Conservation (phyloP, 2,888 invertebrate genomes). For the Ecliptopera silaceata region DNA sequence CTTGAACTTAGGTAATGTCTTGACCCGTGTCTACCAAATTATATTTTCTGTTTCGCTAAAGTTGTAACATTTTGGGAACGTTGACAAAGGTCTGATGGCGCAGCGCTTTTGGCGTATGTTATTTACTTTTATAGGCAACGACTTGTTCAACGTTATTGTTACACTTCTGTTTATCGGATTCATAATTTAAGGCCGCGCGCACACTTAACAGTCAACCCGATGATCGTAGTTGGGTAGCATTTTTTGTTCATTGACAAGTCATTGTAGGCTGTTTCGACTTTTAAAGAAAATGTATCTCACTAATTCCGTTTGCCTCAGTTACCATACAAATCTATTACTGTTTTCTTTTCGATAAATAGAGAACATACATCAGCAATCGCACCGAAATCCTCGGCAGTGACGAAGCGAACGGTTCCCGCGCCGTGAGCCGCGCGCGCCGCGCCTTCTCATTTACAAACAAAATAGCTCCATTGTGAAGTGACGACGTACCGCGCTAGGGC, state of each 20-base stretch:
- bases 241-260: too few relatives aligned
- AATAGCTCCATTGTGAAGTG: slow-evolving; percentile 13
- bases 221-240: too few relatives aligned
- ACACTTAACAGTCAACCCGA: too few relatives aligned
- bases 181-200: too few relatives aligned
- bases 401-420: slow-evolving; percentile 6
- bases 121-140: neutral
- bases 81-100: slow-evolving; percentile 23
- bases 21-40: slow-evolving; percentile 25
- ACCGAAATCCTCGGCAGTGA: neutral
- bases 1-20: slow-evolving; percentile 18
- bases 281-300: too few relatives aligned
- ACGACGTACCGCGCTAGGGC: slow-evolving; percentile 1
- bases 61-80: slow-evolving; percentile 14
- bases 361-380: neutral
- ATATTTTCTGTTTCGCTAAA: slow-evolving; percentile 21
- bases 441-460: slow-evolving; percentile 10
- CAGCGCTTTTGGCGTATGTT: slow-evolving; percentile 4
- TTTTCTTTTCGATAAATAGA: neutral
- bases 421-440: neutral
- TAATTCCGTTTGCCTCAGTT: too few relatives aligned
- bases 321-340: too few relatives aligned
- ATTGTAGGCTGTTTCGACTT: too few relatives aligned
- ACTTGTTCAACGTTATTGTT: neutral
- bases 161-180: neutral